Conservation (phyloP, 2,113 vertebrate genomes). For the Petrocephalus zakoni region DNA sequence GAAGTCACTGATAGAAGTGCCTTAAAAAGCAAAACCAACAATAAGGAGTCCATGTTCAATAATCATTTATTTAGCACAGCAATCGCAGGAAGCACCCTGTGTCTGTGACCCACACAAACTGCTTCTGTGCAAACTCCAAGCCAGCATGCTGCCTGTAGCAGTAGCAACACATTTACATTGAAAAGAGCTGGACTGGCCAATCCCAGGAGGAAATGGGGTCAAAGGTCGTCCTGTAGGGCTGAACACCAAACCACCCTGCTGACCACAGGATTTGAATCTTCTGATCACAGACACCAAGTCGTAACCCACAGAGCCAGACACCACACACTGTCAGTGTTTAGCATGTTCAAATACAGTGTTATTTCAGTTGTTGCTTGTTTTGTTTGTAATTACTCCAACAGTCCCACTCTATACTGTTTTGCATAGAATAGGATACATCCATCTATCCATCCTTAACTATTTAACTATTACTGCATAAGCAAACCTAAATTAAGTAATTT, state of each 20-base stretch:
- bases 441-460: neutral
- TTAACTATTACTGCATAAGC: neutral
- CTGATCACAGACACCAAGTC: neutral
- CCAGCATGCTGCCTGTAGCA: neutral
- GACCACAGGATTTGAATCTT: neutral
- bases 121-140: neutral
- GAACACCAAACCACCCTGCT: neutral
- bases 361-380: neutral
- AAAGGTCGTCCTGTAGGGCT: neutral
- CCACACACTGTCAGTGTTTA: neutral
- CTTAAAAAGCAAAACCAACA: neutral
- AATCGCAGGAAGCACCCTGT: neutral
- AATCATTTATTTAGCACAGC: neutral
- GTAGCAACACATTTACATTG: neutral
- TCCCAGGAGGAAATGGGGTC: neutral
- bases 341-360: neutral
- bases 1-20: neutral
- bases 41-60: neutral
- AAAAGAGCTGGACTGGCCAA: neutral
- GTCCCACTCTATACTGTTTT: neutral
- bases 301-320: neutral
- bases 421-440: neutral
- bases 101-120: neutral
- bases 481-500: neutral
- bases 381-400: neutral